Evolutionary conservation across 2,888 invertebrate species (phyloP), one percentile per base, ranked within the genome.

Genomic region (Trichacis sp.): DNA sequence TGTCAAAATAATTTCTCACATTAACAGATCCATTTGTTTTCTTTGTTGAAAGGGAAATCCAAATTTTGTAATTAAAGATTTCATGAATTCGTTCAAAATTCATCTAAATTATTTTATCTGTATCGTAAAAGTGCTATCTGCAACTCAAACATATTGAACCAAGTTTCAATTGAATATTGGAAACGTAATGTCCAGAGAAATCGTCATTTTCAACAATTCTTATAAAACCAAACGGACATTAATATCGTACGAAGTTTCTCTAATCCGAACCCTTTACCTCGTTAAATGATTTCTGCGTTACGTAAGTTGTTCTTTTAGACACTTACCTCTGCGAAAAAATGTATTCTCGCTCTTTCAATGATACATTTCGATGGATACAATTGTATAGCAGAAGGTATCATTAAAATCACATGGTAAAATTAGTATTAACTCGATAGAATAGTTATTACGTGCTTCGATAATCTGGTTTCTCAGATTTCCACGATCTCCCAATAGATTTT

Each of bases 381-480:
- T 30, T 48, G 48, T 18, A 48, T 11, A 17, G 11, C 33, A 33
- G 18, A 48, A 48, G 18, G 15, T 33, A 33, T 48, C 24, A 12
- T 48, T 48, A 1, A 17, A 33, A 33, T 48, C 48, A 15, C 8
- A 14, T 14, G 9, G 29, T 18, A 33, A 15, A 48, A 48, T 33
- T 30, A 33, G 48, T 33, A 48, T 48, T 48, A 48, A 14, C 48
- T 30, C 48, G 2, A 30, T 46, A 11, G 18, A 11, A 19, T 19
- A 45, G 51, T 14, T 24, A 47, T 51, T 17, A 19, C 5, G 33
- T 45, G 18, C 18, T 49, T 54, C 50, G 40, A 54, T 49, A 40
- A 52, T 45, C 45, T 46, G 9, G 40, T 56, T 64, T 49, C 60
- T 50, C 17, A 54, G 49, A 55, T 55, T 55, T 57, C 42, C 18